phyloP scores from a whole-genome alignment of 2,888 invertebrate species.

The Brachyptera risi region DNA sequence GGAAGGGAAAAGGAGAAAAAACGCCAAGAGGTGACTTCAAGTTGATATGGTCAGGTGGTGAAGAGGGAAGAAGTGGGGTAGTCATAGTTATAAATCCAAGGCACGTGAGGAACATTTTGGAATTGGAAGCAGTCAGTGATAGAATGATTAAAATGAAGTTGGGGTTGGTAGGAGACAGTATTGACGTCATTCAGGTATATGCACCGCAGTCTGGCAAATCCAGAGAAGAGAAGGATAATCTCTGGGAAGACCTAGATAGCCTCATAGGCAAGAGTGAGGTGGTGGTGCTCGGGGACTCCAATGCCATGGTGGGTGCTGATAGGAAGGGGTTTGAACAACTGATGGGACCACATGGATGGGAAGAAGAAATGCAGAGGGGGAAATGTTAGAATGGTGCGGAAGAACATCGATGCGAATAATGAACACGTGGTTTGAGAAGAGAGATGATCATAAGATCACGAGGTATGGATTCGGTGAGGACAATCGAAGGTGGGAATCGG shows the following conservation, averaged over 20 bases:
- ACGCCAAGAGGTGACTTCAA: background rate
- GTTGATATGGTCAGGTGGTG: background rate
- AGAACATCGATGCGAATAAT: background rate
- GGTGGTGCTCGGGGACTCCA: too few relatives aligned
- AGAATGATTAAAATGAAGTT: background rate
- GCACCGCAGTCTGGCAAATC: background rate
- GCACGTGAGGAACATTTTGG: background rate
- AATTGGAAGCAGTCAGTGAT: background rate
- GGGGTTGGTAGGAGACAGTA: background rate
- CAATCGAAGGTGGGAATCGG: background rate
- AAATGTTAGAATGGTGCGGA: background rate
- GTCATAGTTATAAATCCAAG: background rate
- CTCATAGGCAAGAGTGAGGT: background rate
- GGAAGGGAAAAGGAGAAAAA: background rate
- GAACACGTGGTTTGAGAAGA: background rate
- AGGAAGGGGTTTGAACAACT: background rate
- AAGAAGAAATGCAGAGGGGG: background rate
- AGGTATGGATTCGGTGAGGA: background rate
- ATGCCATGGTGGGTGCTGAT: background rate
- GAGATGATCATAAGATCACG: background rate
- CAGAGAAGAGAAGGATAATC: background rate
- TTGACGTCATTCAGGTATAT: background rate
- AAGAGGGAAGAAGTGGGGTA: background rate
- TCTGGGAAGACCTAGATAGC: background rate
- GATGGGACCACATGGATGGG: background rate